Base-by-base conservation (phyloP, 2,888 invertebrate genomes). In the Dynastes grantii region DNA sequence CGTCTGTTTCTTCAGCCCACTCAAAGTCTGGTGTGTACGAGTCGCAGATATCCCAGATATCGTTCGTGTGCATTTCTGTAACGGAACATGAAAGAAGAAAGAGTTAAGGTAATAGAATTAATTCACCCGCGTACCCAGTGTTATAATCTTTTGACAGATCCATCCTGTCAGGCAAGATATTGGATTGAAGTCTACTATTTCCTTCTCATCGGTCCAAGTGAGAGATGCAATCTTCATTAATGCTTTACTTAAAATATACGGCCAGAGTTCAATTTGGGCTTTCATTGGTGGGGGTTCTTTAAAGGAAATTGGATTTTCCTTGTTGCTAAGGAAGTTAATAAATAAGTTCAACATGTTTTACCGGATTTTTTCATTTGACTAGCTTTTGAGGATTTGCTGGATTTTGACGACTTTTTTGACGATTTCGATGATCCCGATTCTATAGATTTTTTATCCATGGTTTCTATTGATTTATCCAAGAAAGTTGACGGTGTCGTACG, bases 161-260 rank as follows among this genome's bases (percentile, higher is more conserved):
- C 89, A 89, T 81, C 90, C 90, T 1, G 90, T 90, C 29, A 91
- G 81, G 80, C 88, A 89, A 32, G 86, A 82, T 9, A 90, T 85
- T 9, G 89, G 87, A 83, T 88, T 87, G 81, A 90, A 90, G 79
- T 90, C 90, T n/a, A 78, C 81, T 6, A 89, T 80, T 76, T 90
- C 89, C 11, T 83, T 82, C 1, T 81, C 76, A 4, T 80, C 76
- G 2, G 85, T 86, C 88, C 88, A 89, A 2, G 89, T 88, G 63
- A 89, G 79, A 13, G 87, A 85, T 0, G 88, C 89, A 13, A 91
- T 78, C 83, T 90, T 90, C 49, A 91, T 80, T 8, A 91, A 80
- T 1, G 89, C 91, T 84, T 91, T 90, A 2, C 87, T 85, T 27
- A 91, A 84, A 32, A 91, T 79, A 81, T 90, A 87, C 0, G 90